Base-by-base conservation (phyloP, 2,888 invertebrate genomes). In the Nomada hirtipes region DNA sequence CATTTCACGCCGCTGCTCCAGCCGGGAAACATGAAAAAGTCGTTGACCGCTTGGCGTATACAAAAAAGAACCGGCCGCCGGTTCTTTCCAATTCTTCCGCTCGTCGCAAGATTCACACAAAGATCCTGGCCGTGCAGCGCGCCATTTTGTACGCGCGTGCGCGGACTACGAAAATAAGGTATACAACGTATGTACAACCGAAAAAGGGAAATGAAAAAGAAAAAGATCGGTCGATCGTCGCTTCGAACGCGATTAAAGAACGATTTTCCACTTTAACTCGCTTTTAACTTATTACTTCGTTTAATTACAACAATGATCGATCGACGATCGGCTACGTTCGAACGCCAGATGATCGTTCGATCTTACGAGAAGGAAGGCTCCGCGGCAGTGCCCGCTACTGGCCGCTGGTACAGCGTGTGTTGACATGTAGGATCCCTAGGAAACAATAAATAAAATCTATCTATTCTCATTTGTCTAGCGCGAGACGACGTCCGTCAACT, bases 381-480 rank as follows among this genome's bases (percentile, higher is more conserved):
- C 82, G 90, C 91, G 91, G 91, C 91, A 92, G 92, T 92, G 91
- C 88, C 91, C 91, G 91, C 91, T 92, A 92, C 91, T 92, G 91
- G 89, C 91, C 91, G 92, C 90, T 88, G 89, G 83, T 90, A 89
- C 87, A 88, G 76, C 78, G 75, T 65, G 71, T 76, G 63, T 80
- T 82, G 64, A 76, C 80, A 57, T 79, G 79, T 86, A 75, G 72
- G 86, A 89, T 90, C 87, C 84, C 89, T 91, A 91, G 87, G 90
- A 92, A 93, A 93, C 92, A 93, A 93, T 93, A 93, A 93, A 93
- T 93, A 93, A 93, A 92, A 92, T 92, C 92, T 92, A 93, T 91
- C 93, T 92, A 92, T 91, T 89, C 89, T 92, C 89, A 88, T 90
- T 89, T 86, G 89, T 85, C 87, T 89, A 90, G 84, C 86, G 89